Conservation (phyloP, 2,888 invertebrate genomes). For the Thymelicus acteon region DNA sequence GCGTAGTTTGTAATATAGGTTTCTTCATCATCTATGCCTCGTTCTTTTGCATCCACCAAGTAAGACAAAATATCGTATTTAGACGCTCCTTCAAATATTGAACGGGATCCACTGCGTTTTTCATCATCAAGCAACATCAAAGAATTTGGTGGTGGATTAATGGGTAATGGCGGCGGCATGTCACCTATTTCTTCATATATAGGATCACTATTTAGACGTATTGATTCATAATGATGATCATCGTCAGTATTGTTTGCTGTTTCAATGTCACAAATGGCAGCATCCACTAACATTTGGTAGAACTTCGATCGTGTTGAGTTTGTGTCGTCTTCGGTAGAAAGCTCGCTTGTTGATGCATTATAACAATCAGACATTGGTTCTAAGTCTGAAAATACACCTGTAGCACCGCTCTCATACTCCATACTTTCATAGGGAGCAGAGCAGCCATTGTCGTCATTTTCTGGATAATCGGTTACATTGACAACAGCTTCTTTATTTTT, state of each 20-base stretch:
- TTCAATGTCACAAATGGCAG: constrained; percentile 88
- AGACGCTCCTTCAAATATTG: constrained; percentile 92
- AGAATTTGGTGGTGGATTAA: constrained; percentile 90
- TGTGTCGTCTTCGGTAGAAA: constrained; percentile 87
- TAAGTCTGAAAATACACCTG: constrained; percentile 80
- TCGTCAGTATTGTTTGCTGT: constrained; percentile 85
- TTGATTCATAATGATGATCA: constrained; percentile 90
- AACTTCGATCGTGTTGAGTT: constrained; percentile 88
- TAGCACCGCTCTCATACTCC: constrained; percentile 87
- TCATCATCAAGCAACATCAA: constrained; percentile 88
- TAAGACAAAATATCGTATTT: constrained; percentile 96
- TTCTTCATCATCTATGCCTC: constrained; percentile 89
- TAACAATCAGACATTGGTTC: constrained; percentile 89
- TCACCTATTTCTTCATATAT: constrained; percentile 92
- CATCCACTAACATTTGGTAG: constrained; percentile 89
- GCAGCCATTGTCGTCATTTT: constrained; percentile 83
- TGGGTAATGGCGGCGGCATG: constrained; percentile 91
- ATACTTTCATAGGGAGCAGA: constrained; percentile 91
- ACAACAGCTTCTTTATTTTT: constrained; percentile 54
- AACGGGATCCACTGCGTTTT: constrained; percentile 87
- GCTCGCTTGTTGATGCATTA: constrained; percentile 88
- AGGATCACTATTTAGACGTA: constrained; percentile 87
- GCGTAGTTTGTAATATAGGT: constrained; percentile 87
- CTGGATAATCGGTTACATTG: constrained; percentile 58
- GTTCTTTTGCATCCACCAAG: constrained; percentile 93